Base-by-base conservation (phyloP, 2,888 invertebrate species). In the Sinotaia quadrata region DNA sequence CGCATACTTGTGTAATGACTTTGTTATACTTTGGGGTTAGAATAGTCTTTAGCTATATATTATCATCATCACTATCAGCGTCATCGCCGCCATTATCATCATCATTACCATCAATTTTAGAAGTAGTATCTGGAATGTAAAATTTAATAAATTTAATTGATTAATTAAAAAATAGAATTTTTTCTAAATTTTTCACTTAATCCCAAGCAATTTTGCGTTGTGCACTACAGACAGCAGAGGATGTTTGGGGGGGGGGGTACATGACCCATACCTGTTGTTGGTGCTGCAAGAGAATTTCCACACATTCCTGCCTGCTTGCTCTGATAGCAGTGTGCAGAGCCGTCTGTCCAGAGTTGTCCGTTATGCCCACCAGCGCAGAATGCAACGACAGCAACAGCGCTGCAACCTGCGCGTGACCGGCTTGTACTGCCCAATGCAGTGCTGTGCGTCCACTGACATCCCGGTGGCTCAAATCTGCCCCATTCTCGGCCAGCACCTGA, bases 361-460 rank as follows among this genome's bases (percentile, higher is more conserved):
- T 37, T 15, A 77, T 44, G 33, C 37, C 94, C 88, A 94, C 93
- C 76, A 97, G 93, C 85, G 97, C 94, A 10, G 97, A 96, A 47
- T 95, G 94, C 79, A 94, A 93, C 47, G 95, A 93, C 65, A 97
- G 90, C 67, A 98, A 91, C 72, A 95, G 93, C 81, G 94, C 94
- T 73, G 96, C 75, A 54, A 88, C 63, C 15, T 78, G 76, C 8
- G 72, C 69, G 73, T 87, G 87, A n/a, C 84, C 85, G 0, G 84
- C 83, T 5, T 85, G 80, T 73, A 97, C 96, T 33, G 98, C 97
- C 83, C 98, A 92, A 89, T 98, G 96, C 66, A 99, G 91, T 10
- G 98, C 94, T 15, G 97, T 96, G 87, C 97, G 95, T 2, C 98
- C 98, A 88, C 97, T 96, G 79, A 95, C 94, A 93, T 87, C 87